phyloP scores from a whole-genome alignment of 2,113 vertebrate genomes.

The Pseudopipra pipra region DNA sequence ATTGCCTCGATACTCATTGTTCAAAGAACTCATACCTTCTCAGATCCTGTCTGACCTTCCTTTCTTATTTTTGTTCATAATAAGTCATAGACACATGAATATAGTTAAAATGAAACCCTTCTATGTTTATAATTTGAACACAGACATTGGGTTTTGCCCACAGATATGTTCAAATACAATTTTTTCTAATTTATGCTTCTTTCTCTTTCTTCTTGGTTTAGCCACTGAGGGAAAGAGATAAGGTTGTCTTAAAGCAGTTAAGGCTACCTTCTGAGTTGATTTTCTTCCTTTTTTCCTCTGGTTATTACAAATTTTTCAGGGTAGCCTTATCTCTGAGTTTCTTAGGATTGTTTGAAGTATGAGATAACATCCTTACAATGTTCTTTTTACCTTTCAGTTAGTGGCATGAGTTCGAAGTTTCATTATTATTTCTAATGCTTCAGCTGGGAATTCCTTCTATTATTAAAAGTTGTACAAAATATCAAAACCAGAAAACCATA shows the following conservation, averaged over 20 bases:
- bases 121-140: neutral
- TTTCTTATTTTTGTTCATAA: neutral
- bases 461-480: conserved; percentile 6
- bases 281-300: neutral
- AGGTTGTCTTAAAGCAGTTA: neutral
- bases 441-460: neutral
- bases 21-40: neutral
- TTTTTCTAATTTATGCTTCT: neutral
- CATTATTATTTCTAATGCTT: neutral
- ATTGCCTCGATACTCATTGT: neutral
- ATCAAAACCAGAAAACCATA: neutral
- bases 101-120: neutral
- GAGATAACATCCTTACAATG: neutral
- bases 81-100: neutral
- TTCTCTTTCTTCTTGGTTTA: neutral
- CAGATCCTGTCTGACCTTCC: neutral
- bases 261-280: neutral
- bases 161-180: neutral
- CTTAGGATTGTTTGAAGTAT: neutral
- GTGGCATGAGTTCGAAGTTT: neutral
- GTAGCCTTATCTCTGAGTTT: neutral
- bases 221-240: neutral
- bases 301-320: neutral
- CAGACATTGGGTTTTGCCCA: accelerated
- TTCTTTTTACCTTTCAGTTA: neutral